These are phyloP conservation scores for Sciurus vulgaris DNA, from an alignment of 2,797 vertebrate genomes.

Conservation along the genomic window DNA sequence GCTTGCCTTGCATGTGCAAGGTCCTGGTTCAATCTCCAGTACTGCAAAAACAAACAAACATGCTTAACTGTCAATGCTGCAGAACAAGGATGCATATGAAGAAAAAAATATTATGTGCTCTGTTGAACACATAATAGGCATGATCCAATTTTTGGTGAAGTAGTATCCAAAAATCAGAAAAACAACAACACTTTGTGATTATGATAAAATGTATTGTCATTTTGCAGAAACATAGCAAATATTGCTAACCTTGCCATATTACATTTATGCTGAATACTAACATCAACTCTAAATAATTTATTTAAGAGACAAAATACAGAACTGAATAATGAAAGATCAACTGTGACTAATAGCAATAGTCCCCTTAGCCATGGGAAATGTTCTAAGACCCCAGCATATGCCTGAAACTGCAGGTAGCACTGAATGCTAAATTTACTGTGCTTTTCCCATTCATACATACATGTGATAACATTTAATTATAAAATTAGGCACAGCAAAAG, in stretches of 20 bases:
- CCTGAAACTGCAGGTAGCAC: neutral
- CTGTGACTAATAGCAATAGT: neutral
- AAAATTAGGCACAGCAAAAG: neutral
- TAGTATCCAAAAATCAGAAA: neutral
- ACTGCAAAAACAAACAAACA: neutral
- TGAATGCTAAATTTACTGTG: too few species aligned
- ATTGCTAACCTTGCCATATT: neutral
- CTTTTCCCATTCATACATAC: too few species aligned
- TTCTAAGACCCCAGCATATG: neutral
- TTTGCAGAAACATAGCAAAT: neutral
- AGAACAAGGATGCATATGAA: neutral
- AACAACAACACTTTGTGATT: neutral
- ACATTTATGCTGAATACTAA: neutral
- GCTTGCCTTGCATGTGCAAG: neutral
- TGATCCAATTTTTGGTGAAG: neutral
- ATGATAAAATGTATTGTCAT: neutral
- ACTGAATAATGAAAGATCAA: neutral
- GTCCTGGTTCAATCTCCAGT: neutral
- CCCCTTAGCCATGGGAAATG: neutral
- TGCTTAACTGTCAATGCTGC: neutral
- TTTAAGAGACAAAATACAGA: neutral
- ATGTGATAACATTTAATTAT: neutral
- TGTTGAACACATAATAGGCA: neutral
- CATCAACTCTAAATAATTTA: conserved; percentile 3
- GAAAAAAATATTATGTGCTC: neutral